Base-by-base conservation (phyloP, 1,140 invertebrate genomes). In the Heliconius eleuchia region DNA sequence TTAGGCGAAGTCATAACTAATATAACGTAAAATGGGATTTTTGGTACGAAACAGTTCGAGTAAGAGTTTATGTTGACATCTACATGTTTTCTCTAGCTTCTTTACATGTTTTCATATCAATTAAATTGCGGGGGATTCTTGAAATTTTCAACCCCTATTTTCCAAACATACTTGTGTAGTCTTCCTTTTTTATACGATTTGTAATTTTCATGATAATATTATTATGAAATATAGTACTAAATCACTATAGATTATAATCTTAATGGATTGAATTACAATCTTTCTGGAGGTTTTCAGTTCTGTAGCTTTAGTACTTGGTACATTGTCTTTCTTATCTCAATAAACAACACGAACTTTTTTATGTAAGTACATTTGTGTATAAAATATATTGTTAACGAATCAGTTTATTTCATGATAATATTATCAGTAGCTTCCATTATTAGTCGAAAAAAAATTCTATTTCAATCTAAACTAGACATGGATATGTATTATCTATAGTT, bases 1-100 rank as follows among this genome's bases (percentile, higher is more conserved):
- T 66, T 66, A 66, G 60, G 60, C 27, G 60, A 66, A 66, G n/a
- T 66, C 60, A 66, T 66, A 66, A 30, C 60, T 66, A 66, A 66
- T 66, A 30, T 66, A 66, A 27, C 9, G 23, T 66, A 66, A 66
- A 66, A 66, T 30, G 60, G 60, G 23, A 27, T 66, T 66, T 66
- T 66, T 66, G 60, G 60, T 66, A 66, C n/a, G 23, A 66, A 66
- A 66, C 60, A 66, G 60, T 27, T 66, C 23, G 13, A 66, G 23
- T 66, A 66, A 66, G 60, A 30, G 60, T 5, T 66, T 66, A 30
- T 27, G 55, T 60, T 60, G n/a, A 60, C 16, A 46, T n/a, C 23
- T 23, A 23, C 23, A 23, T 23, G 23, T 23, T 23, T 23, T 23
- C 23, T 23, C 23, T 60, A 66, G 60, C 60, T 66, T 30, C 23